Conservation (phyloP, 2,113 vertebrate species). For the Oryctolagus cuniculus region DNA sequence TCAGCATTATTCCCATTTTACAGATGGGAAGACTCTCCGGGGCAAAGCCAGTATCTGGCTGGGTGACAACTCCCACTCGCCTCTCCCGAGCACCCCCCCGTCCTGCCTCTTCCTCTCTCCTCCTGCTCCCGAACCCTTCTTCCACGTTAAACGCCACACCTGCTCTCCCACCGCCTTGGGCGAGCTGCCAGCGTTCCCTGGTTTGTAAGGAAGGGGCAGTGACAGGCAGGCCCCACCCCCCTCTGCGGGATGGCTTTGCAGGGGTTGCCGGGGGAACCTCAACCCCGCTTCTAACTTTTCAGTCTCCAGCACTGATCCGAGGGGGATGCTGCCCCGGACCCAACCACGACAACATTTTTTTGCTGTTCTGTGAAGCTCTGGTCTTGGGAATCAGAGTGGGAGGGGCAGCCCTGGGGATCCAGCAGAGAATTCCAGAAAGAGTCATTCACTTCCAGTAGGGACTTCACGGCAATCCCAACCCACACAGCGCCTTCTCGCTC, state of each 20-base stretch:
- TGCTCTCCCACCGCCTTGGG: background rate
- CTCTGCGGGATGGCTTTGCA: background rate
- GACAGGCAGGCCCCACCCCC: background rate
- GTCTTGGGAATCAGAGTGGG: slow-evolving; percentile 73
- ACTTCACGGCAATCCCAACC: background rate
- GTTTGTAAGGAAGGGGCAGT: background rate
- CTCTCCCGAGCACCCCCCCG: no score
- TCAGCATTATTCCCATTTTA: background rate
- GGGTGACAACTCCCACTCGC: rapidly evolving
- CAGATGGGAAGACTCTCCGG: background rate
- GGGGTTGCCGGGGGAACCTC: rapidly evolving
- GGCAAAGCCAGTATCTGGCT: background rate
- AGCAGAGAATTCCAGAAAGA: slow-evolving; percentile 58
- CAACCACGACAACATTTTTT: background rate
- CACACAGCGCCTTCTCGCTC: background rate
- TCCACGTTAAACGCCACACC: background rate
- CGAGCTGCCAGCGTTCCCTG: background rate
- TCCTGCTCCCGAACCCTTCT: background rate
- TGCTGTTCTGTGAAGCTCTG: slow-evolving; percentile 59
- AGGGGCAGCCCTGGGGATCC: background rate
- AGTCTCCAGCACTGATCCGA: slow-evolving; percentile 46
- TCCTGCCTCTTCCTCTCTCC: background rate
- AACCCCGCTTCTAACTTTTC: background rate
- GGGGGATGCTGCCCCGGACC: background rate
- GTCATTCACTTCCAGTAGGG: slow-evolving; percentile 44